Base-by-base conservation (phyloP, 2,888 invertebrate species). In the Campoplex capitator region DNA sequence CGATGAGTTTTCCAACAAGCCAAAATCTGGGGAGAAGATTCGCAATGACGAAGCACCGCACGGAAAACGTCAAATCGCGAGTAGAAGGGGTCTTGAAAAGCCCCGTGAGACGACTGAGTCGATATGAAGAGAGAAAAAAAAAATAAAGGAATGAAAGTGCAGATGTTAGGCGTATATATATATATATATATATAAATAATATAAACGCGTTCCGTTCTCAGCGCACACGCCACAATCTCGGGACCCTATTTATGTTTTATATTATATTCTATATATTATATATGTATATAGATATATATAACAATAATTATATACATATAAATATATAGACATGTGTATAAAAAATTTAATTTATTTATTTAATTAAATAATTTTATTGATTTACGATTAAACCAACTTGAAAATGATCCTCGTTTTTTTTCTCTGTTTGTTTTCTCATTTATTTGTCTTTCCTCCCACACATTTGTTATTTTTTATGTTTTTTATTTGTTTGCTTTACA, bases 311-410 rank as follows among this genome's bases (percentile, higher is more conserved):
- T 38, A 38, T 38, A 38, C 6, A 38, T 6, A 38, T 38, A 38
- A 4, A 81, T 84, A 88, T 85, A 87, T 88, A 83, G 58, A 88
- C 83, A 87, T 90, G 89, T 91, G 91, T 91, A 91, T 92, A 91
- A 90, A 91, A 93, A 93, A 93, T 93, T 93, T 93, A 94, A 94
- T 94, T 94, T 93, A 94, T 94, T 94, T 94, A 94, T 94, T 94
- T 94, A 94, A 93, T 93, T 93, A 91, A 93, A 93, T 94, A 93
- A 94, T 93, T 94, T 94, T 94, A 94, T 94, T 94, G 93, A 94
- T 94, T 94, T 93, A 93, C 90, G 92, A 94, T 94, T 94, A 94
- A 94, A 94, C 90, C 91, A 92, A 93, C 90, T 92, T 92, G 90
- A 92, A 91, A 91, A 90, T 91, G 91, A 75, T 56, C 67, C 70